Evolutionary conservation across 2,113 vertebrate species (phyloP), one percentile per base, ranked within the genome.

Genomic region (Planiliza haematocheilus): DNA sequence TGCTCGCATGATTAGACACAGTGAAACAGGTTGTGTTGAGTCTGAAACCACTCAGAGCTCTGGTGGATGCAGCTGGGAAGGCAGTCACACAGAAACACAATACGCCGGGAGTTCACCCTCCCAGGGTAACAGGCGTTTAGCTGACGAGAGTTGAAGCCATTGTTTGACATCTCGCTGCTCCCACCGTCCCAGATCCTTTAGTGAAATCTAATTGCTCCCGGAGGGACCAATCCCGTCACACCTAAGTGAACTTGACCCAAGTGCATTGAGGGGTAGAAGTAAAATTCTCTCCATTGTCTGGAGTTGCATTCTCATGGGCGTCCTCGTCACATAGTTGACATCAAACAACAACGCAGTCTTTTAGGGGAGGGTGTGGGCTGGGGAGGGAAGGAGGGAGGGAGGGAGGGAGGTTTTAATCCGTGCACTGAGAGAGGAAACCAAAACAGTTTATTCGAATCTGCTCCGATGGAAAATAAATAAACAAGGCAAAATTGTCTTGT

Each of bases 201-300:
- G 90, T 81, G 77, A 86, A 82, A 89, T 91, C 79, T 97, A 98
- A 97, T 97, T 97, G 95, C 94, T 97, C 96, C 95, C 96, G 67
- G 17, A 94, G 96, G 95, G 96, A 97, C 93, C 88, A 91, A 93
- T 94, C 92, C 92, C 46, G 12, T 94, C 90, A 92, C 89, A 92
- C 79, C 79, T 88, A 91, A 92, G 90, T 87, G 87, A 89, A 88
- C 88, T 86, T 85, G 89, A 93, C 75, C 82, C 84, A 84, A 91
- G 91, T 71, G 87, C 87, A 91, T 88, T 81, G 87, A 84, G 90
- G 88, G 90, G 89, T 83, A 79, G 89, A 86, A 91, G 86, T 91
- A 87, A 84, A 82, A 61, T 52, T 85, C 86, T 81, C 71, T 34
- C 84, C 81, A 21, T 80, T 77, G 88, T 88, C 83, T 87, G 50